Evolutionary conservation across 2,888 invertebrate genomes (phyloP), one percentile per base, ranked within the genome.

Genomic region (Amphipyra tragopoginis): DNA sequence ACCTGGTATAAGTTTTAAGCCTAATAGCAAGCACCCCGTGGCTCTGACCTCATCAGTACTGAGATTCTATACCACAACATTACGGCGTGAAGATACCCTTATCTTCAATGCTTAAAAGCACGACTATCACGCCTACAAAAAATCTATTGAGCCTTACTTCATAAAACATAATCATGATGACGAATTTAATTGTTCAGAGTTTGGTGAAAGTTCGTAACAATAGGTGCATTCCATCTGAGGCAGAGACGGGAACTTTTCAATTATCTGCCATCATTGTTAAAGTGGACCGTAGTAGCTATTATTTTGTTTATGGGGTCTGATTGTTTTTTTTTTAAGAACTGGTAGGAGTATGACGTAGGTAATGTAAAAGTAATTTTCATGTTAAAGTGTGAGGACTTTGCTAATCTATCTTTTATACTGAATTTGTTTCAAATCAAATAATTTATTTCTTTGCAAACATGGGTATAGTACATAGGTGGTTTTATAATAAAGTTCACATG

Each of bases 161-260:
- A 71, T 73, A 77, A 65, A 57, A 59, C 42, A 58, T 76, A 72
- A 75, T 72, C 71, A 77, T 66, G 68, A 73, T 69, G 70, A 71
- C 68, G 75, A 66, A 79, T 77, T 75, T 79, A 75, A 79, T 79
- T 77, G 79, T 77, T 62, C 61, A 40, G 34, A 47, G 67, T 61
- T 51, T 56, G 66, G 79, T 75, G 78, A 79, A 79, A 79, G 79
- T 75, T 21, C n/a, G 43, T 62, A 64, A 79, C 77, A 79, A 79
- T 75, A 61, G 74, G 11, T 51, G 65, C 75, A 79, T 79, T 73
- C 77, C 77, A 54, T 34, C 59, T 39, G 47, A 47, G 48, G 48
- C 56, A 42, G n/a, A 54, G 66, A 40, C 58, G 65, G 58, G 68
- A 74, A 78, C 58, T 76, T 79, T 78, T 78, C 78, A 78, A 78